Conservation (phyloP, 2,888 invertebrate genomes). For the Troides oblongomaculatus region DNA sequence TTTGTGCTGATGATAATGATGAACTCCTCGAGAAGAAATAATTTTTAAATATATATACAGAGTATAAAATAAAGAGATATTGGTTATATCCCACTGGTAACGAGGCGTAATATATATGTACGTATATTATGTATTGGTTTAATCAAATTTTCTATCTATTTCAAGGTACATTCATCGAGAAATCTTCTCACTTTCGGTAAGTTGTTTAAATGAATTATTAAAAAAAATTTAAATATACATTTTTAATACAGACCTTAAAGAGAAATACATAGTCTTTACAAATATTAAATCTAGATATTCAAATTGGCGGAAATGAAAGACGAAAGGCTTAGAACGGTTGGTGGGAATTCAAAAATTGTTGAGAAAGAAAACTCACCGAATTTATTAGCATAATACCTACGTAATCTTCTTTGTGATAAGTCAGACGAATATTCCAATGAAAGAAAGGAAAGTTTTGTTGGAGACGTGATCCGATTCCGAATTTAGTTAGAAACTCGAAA, state of each 20-base stretch:
- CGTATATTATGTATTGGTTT: neutral
- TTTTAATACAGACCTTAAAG: neutral
- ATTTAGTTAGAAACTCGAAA: conserved; percentile 5
- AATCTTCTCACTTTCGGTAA: conserved; percentile 3
- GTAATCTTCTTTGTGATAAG: conserved; percentile 14
- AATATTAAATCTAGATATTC: neutral
- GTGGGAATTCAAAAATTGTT: neutral
- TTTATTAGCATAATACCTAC: conserved; percentile 19
- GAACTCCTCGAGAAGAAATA: no score
- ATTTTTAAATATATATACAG: neutral
- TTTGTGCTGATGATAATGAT: no score
- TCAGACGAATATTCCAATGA: conserved; percentile 14
- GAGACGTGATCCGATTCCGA: conserved; percentile 13
- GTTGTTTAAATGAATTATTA: neutral
- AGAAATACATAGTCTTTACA: neutral
- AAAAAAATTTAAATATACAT: neutral
- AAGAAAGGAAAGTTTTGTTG: conserved; percentile 13
- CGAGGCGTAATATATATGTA: no score
- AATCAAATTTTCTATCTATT: neutral
- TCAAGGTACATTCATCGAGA: conserved; percentile 12
- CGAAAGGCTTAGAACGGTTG: neutral
- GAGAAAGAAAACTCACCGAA: conserved; percentile 10
- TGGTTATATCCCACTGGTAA: neutral
- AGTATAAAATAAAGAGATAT: neutral
- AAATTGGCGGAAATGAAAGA: neutral